Base-by-base conservation (phyloP, 2,113 vertebrate genomes). In the Oreochromis aureus region DNA sequence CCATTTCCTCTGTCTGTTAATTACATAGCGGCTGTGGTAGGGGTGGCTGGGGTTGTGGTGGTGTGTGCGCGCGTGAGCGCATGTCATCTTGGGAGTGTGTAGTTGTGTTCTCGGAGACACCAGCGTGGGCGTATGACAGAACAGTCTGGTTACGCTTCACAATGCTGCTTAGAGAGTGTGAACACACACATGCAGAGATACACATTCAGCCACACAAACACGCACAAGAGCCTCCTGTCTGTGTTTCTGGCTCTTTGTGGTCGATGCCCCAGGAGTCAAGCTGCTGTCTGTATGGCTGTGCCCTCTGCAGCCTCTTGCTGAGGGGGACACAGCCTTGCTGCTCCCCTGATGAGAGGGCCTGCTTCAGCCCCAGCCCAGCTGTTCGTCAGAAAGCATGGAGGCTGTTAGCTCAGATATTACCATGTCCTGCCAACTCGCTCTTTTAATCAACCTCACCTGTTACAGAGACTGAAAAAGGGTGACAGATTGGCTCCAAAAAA, bases 1-100 rank as follows among this genome's bases (percentile, higher is more conserved):
- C 93, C 91, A 93, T 94, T 96, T 94, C 93, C 92, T 93, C 93
- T 91, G 91, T 93, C 93, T 94, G 93, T 95, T 95, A 95, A 95
- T 94, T 95, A 91, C 93, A 95, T 82, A 89, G 93, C 59, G 82
- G 89, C 91, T 92, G 86, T 89, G 91, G 91, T 84, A 48, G 84
- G 81, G 92, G 90, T 90, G 81, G 86, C 89, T 86, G 76, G 88
- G 80, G 82, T 76, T 93, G 86, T 84, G 90, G 84, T 86, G 85
- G 66, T 88, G 85, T 76, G 71, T 27, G 73, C 46, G 59, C 5
- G 89, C 61, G 61, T 76, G 61, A 69, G 66, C 3, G 53, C 66
- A 44, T 89, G 84, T 93, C 87, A 92, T 93, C 87, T 94, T 86
- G 90, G 80, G 71, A 90, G 91, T 92, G 92, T 93, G 93, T 92